Percentiles rank a stretch among this genome's conserved stretches.
Evolutionary conservation across 2,888 invertebrate species (phyloP).

Genomic region (Lydus trimaculatus): DNA sequence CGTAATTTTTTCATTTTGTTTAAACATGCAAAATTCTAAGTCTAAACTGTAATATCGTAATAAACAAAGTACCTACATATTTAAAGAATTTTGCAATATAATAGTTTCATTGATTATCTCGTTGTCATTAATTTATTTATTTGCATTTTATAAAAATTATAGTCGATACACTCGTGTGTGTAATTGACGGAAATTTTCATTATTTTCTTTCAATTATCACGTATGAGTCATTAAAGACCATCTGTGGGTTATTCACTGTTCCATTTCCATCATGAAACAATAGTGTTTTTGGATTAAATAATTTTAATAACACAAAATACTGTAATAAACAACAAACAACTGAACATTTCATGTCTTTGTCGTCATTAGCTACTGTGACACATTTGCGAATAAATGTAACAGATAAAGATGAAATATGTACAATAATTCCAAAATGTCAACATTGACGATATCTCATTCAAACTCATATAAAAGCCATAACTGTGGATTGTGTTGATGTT

Average conservation of each 20-base stretch:
- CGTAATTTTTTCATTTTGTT: not conserved
- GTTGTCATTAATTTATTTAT: not conserved
- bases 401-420: no score
- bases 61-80: no score
- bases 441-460: no score
- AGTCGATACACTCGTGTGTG: not conserved
- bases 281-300: not conserved
- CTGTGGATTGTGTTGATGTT: no score
- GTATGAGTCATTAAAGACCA: conserved; percentile 3
- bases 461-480: no score
- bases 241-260: conserved; percentile 7
- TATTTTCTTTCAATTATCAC: conserved; percentile 10
- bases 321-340: no score
- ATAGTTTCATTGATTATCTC: not conserved
- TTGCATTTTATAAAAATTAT: no score
- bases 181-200: conserved; percentile 8
- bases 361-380: no score
- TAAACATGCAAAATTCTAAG: not conserved
- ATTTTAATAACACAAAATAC: not conserved
- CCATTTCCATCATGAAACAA: not conserved
- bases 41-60: no score
- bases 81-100: not conserved
- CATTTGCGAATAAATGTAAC: no score
- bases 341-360: no score
- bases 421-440: no score